Conservation (phyloP, 2,797 vertebrate genomes). For the Pitangus sulphuratus region DNA sequence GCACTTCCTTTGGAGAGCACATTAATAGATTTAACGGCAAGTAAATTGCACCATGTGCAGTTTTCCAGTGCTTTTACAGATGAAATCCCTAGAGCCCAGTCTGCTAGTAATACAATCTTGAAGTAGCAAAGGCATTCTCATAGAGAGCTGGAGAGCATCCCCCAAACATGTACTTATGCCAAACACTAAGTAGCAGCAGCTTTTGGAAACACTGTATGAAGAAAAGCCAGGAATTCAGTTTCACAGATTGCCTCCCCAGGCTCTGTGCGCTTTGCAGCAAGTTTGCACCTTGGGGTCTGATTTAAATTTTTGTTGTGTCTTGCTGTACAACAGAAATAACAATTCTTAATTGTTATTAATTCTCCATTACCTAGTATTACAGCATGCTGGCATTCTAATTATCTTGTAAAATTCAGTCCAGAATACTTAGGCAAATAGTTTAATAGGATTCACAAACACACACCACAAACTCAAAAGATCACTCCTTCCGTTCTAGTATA, state of each 20-base stretch:
- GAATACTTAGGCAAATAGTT: not conserved
- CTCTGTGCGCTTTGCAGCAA: not conserved
- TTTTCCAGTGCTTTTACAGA: not conserved
- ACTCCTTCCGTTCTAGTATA: not conserved
- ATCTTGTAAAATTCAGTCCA: not conserved
- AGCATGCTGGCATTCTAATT: not conserved
- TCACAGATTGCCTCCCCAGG: not conserved
- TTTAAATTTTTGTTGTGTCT: not conserved
- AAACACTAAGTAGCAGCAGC: not conserved
- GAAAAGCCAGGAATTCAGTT: not conserved
- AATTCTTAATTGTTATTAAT: conserved; percentile 2
- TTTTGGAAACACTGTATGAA: not conserved
- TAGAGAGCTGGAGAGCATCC: not conserved
- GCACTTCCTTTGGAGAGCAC: not conserved
- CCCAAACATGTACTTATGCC: not conserved
- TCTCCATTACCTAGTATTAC: not conserved
- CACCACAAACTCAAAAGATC: not conserved
- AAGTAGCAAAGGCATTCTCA: not conserved
- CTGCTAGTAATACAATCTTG: not conserved
- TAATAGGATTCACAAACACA: not conserved
- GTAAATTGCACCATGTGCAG: not conserved
- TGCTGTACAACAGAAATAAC: not conserved
- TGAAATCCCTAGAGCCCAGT: not conserved
- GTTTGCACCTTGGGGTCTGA: not conserved
- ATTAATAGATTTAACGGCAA: not conserved